These are phyloP conservation scores for Cyclophora punctaria DNA, from an alignment of 2,888 invertebrate genomes.

Conservation along the genomic window DNA sequence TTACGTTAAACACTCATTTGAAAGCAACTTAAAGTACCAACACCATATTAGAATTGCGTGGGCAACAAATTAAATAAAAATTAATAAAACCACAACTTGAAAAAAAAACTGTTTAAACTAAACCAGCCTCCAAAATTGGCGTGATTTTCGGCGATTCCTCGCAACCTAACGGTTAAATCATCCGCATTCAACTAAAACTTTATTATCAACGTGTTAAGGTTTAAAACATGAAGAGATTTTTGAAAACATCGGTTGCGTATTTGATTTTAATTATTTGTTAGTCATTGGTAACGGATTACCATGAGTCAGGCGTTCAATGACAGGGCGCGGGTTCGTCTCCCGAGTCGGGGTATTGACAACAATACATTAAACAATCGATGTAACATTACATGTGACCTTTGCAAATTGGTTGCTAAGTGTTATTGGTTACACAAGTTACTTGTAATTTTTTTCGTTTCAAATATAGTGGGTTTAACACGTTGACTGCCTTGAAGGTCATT, in stretches of 20 bases:
- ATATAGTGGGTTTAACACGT: too few relatives aligned
- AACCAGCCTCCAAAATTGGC: conserved; percentile 59
- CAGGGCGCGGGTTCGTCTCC: too few relatives aligned
- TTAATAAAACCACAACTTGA: conserved; percentile 23
- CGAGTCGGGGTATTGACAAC: too few relatives aligned
- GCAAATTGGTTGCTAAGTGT: too few relatives aligned
- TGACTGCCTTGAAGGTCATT: too few relatives aligned
- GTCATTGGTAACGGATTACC: conserved; percentile 58
- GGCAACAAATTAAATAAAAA: conserved; percentile 23
- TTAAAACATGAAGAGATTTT: conserved; percentile 24
- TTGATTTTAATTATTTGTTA: conserved; percentile 65
- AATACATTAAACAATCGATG: too few relatives aligned
- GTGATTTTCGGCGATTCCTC: conserved; percentile 45
- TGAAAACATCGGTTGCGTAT: conserved; percentile 38
- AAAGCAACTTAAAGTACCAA: too few relatives aligned
- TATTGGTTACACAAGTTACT: too few relatives aligned
- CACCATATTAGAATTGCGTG: conserved; percentile 4
- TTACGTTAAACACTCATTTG: too few relatives aligned
- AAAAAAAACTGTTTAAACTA: conserved; percentile 25
- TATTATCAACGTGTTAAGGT: conserved; percentile 28
- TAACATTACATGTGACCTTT: too few relatives aligned
- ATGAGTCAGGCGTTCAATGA: conserved; percentile 43
- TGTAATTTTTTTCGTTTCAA: too few relatives aligned
- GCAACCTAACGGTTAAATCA: conserved; percentile 46
- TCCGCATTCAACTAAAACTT: conserved; percentile 24